Evolutionary conservation across 2,113 vertebrate species (phyloP).

Genomic region (Diadophis punctatus): DNA sequence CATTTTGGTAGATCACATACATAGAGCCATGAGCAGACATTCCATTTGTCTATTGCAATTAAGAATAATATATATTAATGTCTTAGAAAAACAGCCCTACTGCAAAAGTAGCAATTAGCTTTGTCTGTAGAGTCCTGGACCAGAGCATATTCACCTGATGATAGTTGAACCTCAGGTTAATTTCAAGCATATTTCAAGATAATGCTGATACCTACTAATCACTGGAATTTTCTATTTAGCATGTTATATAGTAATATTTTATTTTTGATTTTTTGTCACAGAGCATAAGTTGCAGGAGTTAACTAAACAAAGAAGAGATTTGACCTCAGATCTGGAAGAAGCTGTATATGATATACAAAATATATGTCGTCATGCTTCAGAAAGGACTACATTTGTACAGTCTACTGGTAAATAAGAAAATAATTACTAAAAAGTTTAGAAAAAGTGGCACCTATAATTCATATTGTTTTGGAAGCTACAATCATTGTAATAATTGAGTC

Average conservation of each 20-base stretch:
- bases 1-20: not conserved
- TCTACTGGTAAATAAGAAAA: not conserved
- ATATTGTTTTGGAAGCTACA: not conserved
- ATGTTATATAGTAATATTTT: not conserved
- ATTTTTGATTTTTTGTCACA: not conserved
- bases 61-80: not conserved
- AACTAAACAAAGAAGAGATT: not conserved
- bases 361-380: not conserved
- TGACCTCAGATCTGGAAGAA: not conserved
- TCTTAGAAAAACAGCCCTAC: not conserved
- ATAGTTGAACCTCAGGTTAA: not conserved
- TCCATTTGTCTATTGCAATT: not conserved
- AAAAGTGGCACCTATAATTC: not conserved
- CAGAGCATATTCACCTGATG: not conserved
- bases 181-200: not conserved
- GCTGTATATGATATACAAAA: not conserved
- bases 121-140: not conserved
- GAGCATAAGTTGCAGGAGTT: not conserved
- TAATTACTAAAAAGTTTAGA: not conserved
- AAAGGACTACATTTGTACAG: not conserved
- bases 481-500: not conserved
- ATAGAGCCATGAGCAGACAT: not conserved
- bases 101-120: not conserved
- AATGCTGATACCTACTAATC: not conserved
- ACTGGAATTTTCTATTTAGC: not conserved